Conservation (phyloP, 2,113 vertebrate species). For the Heteronetta atricapilla region DNA sequence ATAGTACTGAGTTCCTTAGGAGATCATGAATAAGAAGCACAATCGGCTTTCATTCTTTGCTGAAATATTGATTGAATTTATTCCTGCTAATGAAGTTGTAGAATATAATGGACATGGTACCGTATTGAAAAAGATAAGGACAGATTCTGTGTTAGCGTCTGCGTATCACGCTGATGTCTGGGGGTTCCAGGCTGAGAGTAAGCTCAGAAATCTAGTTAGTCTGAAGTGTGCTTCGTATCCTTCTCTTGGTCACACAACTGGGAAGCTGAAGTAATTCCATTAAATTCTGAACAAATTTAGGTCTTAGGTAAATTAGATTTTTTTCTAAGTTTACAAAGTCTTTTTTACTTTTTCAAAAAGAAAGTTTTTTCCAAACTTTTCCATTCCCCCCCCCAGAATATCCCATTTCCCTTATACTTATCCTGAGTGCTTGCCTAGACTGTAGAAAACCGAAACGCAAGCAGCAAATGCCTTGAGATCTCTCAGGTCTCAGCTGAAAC, state of each 20-base stretch:
- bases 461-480: background rate
- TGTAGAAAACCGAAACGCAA: background rate
- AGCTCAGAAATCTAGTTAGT: background rate
- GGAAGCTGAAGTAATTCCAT: background rate
- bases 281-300: background rate
- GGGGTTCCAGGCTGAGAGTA: background rate
- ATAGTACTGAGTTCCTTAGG: background rate
- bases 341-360: too few relatives aligned
- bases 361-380: too few relatives aligned
- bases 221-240: background rate
- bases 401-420: background rate
- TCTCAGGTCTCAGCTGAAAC: background rate
- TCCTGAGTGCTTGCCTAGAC: background rate
- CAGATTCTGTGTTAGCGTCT: background rate
- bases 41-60: background rate
- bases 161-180: accelerated
- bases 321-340: background rate
- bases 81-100: background rate
- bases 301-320: background rate
- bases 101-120: background rate
- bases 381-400: background rate
- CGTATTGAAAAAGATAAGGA: background rate
- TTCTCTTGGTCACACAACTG: background rate
- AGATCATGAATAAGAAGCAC: background rate
- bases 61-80: constrained; percentile 31